These are phyloP conservation scores for Neomonachus schauinslandi DNA, from an alignment of 2,113 vertebrate species.

Conservation along the genomic window DNA sequence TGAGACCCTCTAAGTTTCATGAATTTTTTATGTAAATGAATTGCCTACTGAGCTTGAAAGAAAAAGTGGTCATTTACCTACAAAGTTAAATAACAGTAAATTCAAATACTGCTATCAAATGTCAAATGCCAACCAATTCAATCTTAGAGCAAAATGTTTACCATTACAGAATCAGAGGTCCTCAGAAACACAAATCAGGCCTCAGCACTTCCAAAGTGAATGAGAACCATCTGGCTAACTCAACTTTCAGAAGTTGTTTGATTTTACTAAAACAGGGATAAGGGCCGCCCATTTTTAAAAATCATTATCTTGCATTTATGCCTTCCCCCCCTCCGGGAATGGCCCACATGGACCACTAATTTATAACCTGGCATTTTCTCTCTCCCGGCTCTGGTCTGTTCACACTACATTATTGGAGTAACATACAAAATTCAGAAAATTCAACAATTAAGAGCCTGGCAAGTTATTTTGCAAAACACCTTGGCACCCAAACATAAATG, in stretches of 20 bases:
- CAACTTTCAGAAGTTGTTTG: not conserved
- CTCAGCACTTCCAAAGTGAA: constrained; percentile 4
- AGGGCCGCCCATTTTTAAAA: not conserved
- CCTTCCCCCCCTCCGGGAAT: not conserved
- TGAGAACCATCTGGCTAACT: not conserved
- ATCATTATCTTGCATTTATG: not conserved
- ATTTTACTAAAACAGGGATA: constrained; percentile 8
- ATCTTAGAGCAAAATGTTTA: not conserved
- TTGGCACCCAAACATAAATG: not conserved
- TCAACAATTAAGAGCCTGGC: not conserved
- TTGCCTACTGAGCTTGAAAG: constrained; percentile 23
- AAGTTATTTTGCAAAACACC: not conserved
- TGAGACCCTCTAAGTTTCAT: constrained; percentile 40
- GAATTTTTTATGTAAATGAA: not conserved
- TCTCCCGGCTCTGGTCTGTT: not conserved
- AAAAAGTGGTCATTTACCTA: constrained; percentile 12
- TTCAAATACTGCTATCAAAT: constrained; percentile 25
- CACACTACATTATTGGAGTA: not conserved
- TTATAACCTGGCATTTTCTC: not conserved
- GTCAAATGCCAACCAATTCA: constrained; percentile 1
- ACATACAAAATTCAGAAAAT: not conserved
- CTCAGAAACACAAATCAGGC: not conserved
- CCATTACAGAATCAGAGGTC: not conserved
- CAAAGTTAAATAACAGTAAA: constrained; percentile 18
- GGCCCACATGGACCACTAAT: not conserved